Evolutionary conservation across 2,113 vertebrate species (phyloP).

Genomic region (Myotis davidii): DNA sequence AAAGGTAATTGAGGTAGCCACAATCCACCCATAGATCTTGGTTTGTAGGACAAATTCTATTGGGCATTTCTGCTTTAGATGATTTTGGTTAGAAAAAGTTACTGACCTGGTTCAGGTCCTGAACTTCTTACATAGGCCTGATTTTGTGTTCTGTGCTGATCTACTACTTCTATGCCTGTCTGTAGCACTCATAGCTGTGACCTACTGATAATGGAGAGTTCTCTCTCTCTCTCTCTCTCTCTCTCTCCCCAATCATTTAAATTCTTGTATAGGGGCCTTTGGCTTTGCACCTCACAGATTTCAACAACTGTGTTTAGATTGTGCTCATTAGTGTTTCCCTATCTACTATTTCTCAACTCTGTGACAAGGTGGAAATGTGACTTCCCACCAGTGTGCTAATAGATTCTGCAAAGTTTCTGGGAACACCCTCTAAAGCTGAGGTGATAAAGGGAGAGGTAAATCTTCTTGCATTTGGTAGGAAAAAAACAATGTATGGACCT

Average conservation of each 20-base stretch:
- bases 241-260: neutral
- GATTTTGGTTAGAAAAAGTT: neutral
- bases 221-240: neutral
- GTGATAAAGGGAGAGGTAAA: neutral
- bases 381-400: neutral
- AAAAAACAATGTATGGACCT: neutral
- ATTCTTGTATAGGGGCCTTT: neutral
- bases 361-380: neutral
- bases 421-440: neutral
- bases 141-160: neutral
- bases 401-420: neutral
- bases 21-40: neutral
- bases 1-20: neutral
- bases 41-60: neutral
- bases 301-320: neutral
- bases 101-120: neutral
- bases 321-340: neutral
- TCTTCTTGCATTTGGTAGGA: neutral
- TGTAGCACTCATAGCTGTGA: neutral
- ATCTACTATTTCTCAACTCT: conserved; percentile 14
- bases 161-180: neutral
- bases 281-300: neutral
- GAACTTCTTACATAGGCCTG: neutral
- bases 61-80: neutral
- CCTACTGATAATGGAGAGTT: neutral